Conservation (phyloP, 37 sponge, comb jelly and placozoan species). For the Oopsacas minuta region DNA sequence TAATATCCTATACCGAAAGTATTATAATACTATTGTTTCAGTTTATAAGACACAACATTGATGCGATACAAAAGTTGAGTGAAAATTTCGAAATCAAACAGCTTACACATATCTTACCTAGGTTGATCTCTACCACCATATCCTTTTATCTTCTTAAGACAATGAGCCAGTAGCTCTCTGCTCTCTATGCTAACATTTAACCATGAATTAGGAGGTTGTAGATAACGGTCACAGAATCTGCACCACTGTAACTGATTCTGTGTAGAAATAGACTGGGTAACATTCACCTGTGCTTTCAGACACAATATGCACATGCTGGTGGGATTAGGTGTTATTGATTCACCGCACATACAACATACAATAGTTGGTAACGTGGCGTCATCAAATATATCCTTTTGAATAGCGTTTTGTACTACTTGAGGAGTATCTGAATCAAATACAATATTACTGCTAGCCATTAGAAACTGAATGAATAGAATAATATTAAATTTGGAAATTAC, state of each 20-base stretch:
- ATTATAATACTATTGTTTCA: too few relatives aligned
- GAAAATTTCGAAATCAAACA: neutral
- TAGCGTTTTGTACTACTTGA: too few relatives aligned
- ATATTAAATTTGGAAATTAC: too few relatives aligned
- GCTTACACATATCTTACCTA: too few relatives aligned
- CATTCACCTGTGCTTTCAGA: slow-evolving; percentile 66
- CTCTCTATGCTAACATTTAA: slow-evolving; percentile 69
- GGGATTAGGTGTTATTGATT: slow-evolving; percentile 77
- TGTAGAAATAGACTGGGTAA: slow-evolving; percentile 79
- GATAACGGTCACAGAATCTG: slow-evolving; percentile 83
- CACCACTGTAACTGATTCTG: slow-evolving; percentile 79
- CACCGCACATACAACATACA: slow-evolving; percentile 90
- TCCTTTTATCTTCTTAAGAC: slow-evolving; percentile 82
- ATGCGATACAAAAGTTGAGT: neutral
- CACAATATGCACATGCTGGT: slow-evolving; percentile 91
- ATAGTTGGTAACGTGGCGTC: slow-evolving; percentile 25
- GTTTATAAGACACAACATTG: too few relatives aligned
- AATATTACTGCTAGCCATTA: neutral
- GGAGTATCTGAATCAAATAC: neutral
- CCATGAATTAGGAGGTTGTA: slow-evolving; percentile 81
- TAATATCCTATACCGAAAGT: too few relatives aligned
- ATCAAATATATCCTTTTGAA: neutral
- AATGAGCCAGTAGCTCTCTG: slow-evolving; percentile 70
- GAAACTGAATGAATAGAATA: too few relatives aligned
- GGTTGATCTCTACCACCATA: neutral